A percentile compares a stretch with the other conserved stretches of the same genome.
These are phyloP conservation scores for Hirtodrosophila trivittata DNA, from an alignment of 2,888 invertebrate species.

Conservation along the genomic window DNA sequence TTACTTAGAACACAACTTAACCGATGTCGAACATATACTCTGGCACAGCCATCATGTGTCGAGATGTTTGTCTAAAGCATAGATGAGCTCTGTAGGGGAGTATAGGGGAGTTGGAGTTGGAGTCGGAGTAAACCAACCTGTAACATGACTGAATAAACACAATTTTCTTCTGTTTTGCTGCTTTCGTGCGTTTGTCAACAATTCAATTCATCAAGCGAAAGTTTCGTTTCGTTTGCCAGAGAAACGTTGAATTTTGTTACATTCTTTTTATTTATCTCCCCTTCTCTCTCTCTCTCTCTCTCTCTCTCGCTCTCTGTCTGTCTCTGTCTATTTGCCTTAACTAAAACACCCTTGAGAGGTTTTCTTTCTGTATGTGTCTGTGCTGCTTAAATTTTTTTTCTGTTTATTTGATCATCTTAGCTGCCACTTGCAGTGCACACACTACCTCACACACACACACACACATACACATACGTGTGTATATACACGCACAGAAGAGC, in stretches of 20 bases:
- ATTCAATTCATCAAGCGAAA: constrained; percentile 78
- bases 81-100: too few relatives aligned
- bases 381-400: not conserved
- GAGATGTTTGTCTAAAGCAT: not conserved
- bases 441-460: constrained; percentile 17
- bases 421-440: constrained; percentile 71
- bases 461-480: constrained; percentile 14
- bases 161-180: constrained; percentile 73
- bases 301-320: not conserved
- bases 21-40: constrained; percentile 29
- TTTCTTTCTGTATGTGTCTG: constrained; percentile 8
- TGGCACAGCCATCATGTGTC: constrained; percentile 14
- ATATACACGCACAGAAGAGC: constrained; percentile 3
- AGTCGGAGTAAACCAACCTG: constrained; percentile 42
- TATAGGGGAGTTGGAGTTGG: not conserved
- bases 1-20: constrained; percentile 42
- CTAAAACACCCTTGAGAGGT: constrained; percentile 77
- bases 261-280: constrained; percentile 64
- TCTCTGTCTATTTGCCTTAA: constrained; percentile 66
- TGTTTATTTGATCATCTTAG: constrained; percentile 78
- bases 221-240: constrained; percentile 56
- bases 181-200: constrained; percentile 72
- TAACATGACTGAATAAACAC: constrained; percentile 77
- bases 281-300: not conserved
- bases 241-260: constrained; percentile 62